Conservation (phyloP, 2,113 vertebrate species). For the Rhabdornis inornatus region DNA sequence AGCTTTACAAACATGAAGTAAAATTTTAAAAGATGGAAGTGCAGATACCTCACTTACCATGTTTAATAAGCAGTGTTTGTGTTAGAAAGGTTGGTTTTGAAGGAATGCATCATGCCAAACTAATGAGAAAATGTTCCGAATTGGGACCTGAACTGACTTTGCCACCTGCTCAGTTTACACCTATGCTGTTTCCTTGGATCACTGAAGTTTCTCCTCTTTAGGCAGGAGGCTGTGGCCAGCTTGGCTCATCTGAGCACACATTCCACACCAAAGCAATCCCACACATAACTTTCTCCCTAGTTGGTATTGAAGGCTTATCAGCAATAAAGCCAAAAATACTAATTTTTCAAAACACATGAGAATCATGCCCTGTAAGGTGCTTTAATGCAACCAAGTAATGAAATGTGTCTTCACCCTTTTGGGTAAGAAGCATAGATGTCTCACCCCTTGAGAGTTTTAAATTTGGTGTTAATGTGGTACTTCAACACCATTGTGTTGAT, state of each 20-base stretch:
- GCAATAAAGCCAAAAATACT: neutral
- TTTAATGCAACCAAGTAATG: neutral
- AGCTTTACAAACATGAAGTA: neutral
- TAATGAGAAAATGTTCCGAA: neutral
- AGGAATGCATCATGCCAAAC: neutral
- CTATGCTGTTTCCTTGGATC: neutral
- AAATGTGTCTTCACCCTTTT: neutral
- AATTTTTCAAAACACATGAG: neutral
- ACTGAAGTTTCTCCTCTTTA: neutral
- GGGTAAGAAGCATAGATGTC: neutral
- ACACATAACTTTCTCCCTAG: neutral
- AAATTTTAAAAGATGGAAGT: neutral
- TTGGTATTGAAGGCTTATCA: fast-evolving
- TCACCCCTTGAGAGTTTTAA: neutral
- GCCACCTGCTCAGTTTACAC: neutral
- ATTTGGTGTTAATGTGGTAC: neutral
- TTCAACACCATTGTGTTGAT: neutral
- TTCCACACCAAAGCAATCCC: neutral
- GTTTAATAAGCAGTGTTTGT: neutral
- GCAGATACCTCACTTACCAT: neutral
- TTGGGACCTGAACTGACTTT: neutral
- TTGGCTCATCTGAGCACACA: neutral
- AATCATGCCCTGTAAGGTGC: too few species aligned
- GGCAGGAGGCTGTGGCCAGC: too few species aligned
- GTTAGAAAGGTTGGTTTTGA: neutral